These are phyloP conservation scores for Panagrolaimus sp. DNA, from an alignment of 1,140 invertebrate genomes.

Conservation along the genomic window DNA sequence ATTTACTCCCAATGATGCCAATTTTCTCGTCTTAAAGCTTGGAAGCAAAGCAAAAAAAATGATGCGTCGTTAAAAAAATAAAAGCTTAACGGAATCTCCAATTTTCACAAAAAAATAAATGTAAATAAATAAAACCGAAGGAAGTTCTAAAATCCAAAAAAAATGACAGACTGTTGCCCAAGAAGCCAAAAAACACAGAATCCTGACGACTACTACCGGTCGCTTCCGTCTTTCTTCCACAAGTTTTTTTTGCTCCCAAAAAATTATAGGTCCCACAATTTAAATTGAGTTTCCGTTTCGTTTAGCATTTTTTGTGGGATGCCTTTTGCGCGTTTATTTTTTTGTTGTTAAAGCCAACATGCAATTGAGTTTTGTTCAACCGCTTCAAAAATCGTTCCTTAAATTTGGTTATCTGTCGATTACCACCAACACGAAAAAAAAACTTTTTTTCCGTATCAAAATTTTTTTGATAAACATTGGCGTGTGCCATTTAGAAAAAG, in stretches of 20 bases:
- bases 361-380: slow-evolving; percentile 13
- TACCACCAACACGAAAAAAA: no score
- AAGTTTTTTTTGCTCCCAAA: slow-evolving; percentile 3
- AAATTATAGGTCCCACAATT: slow-evolving; percentile 14
- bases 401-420: no score
- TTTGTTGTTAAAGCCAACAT: neutral
- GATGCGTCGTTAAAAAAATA: slow-evolving; percentile 13
- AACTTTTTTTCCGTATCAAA: no score
- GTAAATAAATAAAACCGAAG: neutral
- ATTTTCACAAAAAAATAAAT: neutral
- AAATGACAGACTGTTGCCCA: no score
- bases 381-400: slow-evolving; percentile 11
- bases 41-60: slow-evolving; percentile 6
- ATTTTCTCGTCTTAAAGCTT: neutral
- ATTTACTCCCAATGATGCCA: slow-evolving; percentile 7
- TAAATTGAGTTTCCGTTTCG: slow-evolving; percentile 19
- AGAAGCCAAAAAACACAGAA: no score
- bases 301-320: neutral
- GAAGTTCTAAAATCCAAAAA: no score
- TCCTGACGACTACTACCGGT: no score
- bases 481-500: no score
- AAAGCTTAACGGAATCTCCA: slow-evolving; percentile 1
- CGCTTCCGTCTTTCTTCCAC: neutral
- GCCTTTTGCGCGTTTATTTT: neutral
- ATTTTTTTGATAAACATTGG: no score